These are phyloP conservation scores for Rostratula benghalensis DNA, from an alignment of 2,113 vertebrate genomes.

Conservation along the genomic window DNA sequence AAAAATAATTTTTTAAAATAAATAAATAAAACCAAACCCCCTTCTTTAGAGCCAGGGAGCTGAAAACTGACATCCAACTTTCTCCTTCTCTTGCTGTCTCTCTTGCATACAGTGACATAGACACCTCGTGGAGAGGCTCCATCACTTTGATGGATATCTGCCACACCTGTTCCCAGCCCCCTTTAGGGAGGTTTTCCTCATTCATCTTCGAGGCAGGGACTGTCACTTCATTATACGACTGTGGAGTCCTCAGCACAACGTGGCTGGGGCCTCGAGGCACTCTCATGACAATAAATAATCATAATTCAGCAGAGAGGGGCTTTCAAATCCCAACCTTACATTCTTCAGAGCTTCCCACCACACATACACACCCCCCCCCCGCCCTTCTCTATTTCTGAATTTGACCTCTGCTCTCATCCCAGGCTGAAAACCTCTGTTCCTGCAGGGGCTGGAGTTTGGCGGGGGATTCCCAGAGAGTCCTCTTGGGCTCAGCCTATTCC, in stretches of 20 bases:
- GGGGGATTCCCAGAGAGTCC: conserved; percentile 12
- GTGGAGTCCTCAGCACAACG: neutral
- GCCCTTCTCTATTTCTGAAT: neutral
- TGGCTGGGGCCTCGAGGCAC: conserved; percentile 3
- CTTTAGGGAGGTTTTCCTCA: conserved; percentile 35
- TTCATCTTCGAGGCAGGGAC: conserved; percentile 18
- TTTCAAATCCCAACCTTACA: conserved; percentile 34
- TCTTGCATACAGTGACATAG: neutral
- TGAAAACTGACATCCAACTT: neutral
- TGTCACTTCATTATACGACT: conserved; percentile 9
- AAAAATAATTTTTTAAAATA: neutral
- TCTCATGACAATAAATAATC: conserved; percentile 46
- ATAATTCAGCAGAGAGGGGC: conserved; percentile 24
- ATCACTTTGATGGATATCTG: neutral
- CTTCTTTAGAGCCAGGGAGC: conserved; percentile 2
- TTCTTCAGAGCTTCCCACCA: conserved; percentile 28
- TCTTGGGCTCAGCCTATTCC: neutral
- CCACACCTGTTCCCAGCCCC: conserved; percentile 53
- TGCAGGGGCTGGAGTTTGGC: neutral
- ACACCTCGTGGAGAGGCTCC: neutral
- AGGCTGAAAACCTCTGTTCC: neutral
- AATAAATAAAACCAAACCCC: neutral
- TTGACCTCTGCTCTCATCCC: conserved; percentile 36
- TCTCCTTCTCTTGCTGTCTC: neutral
- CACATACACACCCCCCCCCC: rapidly evolving